Evolutionary conservation across 2,888 invertebrate species (phyloP), one percentile per base, ranked within the genome.

Genomic region (Argyresthia goedartella): DNA sequence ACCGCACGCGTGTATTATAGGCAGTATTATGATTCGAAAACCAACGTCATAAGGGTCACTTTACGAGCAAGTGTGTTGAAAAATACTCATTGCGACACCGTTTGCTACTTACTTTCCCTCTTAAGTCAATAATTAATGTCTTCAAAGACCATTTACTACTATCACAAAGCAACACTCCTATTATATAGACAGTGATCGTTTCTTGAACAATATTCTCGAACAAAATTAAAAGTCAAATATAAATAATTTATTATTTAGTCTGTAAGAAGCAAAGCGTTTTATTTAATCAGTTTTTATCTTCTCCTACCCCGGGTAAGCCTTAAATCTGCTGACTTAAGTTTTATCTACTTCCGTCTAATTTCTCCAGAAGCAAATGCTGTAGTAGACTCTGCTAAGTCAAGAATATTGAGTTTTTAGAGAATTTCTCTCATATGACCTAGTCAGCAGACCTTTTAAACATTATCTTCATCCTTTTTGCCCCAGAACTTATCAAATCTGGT

Each of bases 401-500:
- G 25, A 25, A 25, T 25, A 25, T 25, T 25, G 25, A 25, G 25
- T 6, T 25, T 25, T 4, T 25, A 6, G 3, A 25, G 25, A 25
- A 25, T 25, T 25, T 25, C 25, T 25, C 25, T 2, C 25, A 6
- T 25, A 25, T 25, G 36, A 36, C 7, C 39, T 39, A 11, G 9
- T 39, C 39, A 3, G n/a, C 15, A 15, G 7, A 14, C 44, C 13
- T 44, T n/a, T 66, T 85, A 86, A 62, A 86, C 90, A 66, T 86
- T 88, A 61, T 89, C 89, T 62, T 89, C 89, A 64, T 90, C 90
- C 63, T 87, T 90, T 66, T 91, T 92, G 59, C 93, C 92, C 94
- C 94, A 94, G 77, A 95, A 94, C 68, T 93, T 92, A 77, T 95
- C 95, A 71, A 95, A 94, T 63, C 94, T 91, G 74, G 91, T 92